Evolutionary conservation across 2,888 invertebrate species (phyloP), one percentile per base, ranked within the genome.

Genomic region (Tenthredo scrophulariae): DNA sequence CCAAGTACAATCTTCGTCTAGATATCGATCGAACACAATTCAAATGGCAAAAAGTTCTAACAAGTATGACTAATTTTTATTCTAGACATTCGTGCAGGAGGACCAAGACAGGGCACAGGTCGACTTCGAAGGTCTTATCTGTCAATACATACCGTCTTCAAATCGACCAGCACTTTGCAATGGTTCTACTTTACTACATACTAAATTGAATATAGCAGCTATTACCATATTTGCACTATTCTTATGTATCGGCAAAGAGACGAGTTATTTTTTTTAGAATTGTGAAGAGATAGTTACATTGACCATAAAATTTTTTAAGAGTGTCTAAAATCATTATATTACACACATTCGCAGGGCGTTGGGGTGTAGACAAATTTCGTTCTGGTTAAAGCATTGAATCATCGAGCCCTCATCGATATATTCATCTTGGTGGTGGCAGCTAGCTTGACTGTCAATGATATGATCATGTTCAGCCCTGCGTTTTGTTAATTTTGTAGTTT

Each of bases 331-430:
- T 15, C 1, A 46, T 46, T 46, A 15, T 3, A 15, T 15, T 15
- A 46, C 13, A 9, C 10, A 7, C 9, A 1, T 43, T 43, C 43
- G 4, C 3, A 15, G 3, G 15, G 3, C 46, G 15, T 46, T 46
- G 3, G 2, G 46, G 46, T 46, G 46, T 46, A 46, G 46, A 46
- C 13, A 15, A 46, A 46, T 46, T 3, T 46, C 46, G 15, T 15
- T 46, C 15, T 46, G 15, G 96, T 46, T 46, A 2, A 46, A 46
- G 13, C 15, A 15, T 46, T 46, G 2, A 46, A 46, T 15, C 46
- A 46, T 46, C 13, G 15, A 13, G 46, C 3, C 15, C 15, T 18
- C 50, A 15, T 18, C 15, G 15, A 50, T 50, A 50, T 5, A 18
- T 50, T 50, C 50, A 2, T 5, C 50, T 50, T 50, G 50, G 50